Evolutionary conservation across 2,113 vertebrate genomes (phyloP), one percentile per base, ranked within the genome.

Genomic region (Progne subis): DNA sequence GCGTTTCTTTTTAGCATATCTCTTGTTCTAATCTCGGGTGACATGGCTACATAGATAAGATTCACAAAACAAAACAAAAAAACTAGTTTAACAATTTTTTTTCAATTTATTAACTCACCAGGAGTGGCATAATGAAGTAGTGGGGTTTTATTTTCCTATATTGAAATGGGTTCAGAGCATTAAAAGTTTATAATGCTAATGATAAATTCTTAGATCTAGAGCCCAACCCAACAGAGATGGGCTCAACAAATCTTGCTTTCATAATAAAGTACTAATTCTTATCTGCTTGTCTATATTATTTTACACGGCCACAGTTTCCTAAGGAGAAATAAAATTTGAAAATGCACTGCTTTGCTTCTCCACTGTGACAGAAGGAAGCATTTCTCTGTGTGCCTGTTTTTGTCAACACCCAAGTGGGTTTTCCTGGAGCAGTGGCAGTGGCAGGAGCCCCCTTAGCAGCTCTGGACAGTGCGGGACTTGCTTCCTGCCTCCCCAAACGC

Each of bases 1-100:
- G 98, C 98, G 98, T 98, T 98, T 98, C 98, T 98, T 97, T 98
- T 98, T 97, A 98, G 97, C 97, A 93, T 98, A 98, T 98, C 98
- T 98, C 97, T 98, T 97, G 98, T 97, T 98, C 97, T 98, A 98
- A 98, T 98, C 96, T 98, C 53, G 94, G 97, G 97, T 96, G 98
- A 98, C 97, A 97, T 91, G 97, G 97, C 98, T 95, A 96, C 97
- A 92, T 67, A 96, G 97, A 96, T 96, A 95, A 97, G 90, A 87
- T 96, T 96, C 96, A 93, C 92, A 94, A 94, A 96, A 95, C 96
- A 96, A 93, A 94, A 92, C 94, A 97, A 97, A 97, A 91, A 91
- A 88, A 46, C 68, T 82, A 96, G 93, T 95, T 96, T 95, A 88
- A 96, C 86, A 68, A 85, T 96, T 97, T 97, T 97, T 97, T 92